Percentiles rank a stretch among this genome's conserved stretches.
Evolutionary conservation across 1,140 invertebrate genomes (phyloP).

Genomic region (Octopus sinensis): DNA sequence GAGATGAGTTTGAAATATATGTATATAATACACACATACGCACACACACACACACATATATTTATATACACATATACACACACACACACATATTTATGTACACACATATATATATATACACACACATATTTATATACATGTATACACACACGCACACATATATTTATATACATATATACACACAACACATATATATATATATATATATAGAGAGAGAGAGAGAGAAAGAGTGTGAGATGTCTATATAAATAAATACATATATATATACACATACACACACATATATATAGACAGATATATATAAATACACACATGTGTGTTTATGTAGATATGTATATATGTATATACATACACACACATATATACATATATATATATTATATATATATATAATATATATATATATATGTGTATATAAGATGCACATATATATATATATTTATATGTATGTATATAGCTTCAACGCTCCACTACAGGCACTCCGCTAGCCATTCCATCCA

Average conservation of each 20-base stretch:
- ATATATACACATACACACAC: background rate
- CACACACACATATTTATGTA: too few species aligned
- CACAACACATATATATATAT: too few species aligned
- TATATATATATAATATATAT: constrained; percentile 5
- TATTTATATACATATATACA: background rate
- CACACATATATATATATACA: background rate
- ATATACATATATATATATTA: constrained; percentile 10
- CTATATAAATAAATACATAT: background rate
- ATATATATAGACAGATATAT: too few species aligned
- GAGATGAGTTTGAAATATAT: too few species aligned
- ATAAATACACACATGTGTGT: too few species aligned
- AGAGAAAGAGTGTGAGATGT: background rate
- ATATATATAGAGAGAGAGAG: background rate
- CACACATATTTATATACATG: background rate
- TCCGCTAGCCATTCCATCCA: too few species aligned
- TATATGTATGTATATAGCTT: too few species aligned
- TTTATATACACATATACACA: background rate
- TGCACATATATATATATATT: too few species aligned
- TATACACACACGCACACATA: background rate
- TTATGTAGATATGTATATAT: too few species aligned
- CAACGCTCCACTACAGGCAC: too few species aligned
- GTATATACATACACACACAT: background rate
- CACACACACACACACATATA: background rate
- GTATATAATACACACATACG: too few species aligned
- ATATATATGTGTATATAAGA: too few species aligned